Conservation (phyloP, 2,113 vertebrate species). For the Gavialis gangeticus region DNA sequence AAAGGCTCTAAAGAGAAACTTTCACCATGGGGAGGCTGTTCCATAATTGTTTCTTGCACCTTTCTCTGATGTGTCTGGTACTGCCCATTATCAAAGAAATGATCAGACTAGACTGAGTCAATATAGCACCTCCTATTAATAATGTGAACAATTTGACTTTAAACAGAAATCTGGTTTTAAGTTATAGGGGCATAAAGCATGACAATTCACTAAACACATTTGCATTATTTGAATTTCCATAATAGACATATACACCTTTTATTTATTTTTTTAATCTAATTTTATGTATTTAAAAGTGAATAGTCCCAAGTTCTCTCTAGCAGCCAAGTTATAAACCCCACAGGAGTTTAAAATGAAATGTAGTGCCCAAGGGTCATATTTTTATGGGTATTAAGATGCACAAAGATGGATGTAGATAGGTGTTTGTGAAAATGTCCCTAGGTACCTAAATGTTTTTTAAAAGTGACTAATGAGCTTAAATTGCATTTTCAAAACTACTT, state of each 20-base stretch:
- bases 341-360: too few species aligned
- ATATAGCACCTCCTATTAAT: background rate
- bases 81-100: too few species aligned
- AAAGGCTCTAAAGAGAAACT: too few species aligned
- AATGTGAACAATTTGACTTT: background rate
- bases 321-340: background rate
- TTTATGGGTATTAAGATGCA: background rate
- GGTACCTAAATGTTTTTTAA: background rate
- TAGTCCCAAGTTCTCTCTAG: background rate
- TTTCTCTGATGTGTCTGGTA: too few species aligned
- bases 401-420: background rate
- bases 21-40: too few species aligned
- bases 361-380: fast-evolving
- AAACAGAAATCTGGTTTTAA: background rate
- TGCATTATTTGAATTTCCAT: background rate
- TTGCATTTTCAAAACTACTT: background rate
- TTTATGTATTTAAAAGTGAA: background rate
- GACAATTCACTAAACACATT: background rate
- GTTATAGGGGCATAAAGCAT: background rate
- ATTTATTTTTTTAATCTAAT: background rate
- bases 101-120: background rate
- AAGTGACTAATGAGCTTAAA: background rate
- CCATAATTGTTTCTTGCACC: too few species aligned
- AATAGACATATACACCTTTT: background rate
- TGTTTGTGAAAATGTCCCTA: background rate